Evolutionary conservation across 2,113 vertebrate genomes (phyloP).

Genomic region (Solenodon paradoxus): DNA sequence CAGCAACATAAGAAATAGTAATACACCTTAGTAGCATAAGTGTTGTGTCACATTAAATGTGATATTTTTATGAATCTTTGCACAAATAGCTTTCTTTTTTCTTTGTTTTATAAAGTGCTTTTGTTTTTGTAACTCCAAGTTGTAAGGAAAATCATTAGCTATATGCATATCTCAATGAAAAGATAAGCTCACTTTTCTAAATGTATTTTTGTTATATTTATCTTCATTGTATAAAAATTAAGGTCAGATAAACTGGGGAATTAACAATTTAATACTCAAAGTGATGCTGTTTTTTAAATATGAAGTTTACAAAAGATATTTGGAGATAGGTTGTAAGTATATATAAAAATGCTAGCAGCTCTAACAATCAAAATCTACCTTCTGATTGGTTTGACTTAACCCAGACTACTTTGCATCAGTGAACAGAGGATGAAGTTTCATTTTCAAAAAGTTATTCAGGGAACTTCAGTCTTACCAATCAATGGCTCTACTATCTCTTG

Average conservation of each 20-base stretch:
- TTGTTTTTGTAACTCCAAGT: slow-evolving; percentile 8
- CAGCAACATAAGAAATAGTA: slow-evolving; percentile 65
- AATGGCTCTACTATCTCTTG: background rate
- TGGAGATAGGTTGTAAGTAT: background rate
- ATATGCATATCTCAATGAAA: slow-evolving; percentile 60
- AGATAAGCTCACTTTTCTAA: background rate
- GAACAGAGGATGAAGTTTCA: background rate
- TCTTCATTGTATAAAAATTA: slow-evolving; percentile 54
- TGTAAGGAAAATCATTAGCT: slow-evolving; percentile 41
- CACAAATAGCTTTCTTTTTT: slow-evolving; percentile 41
- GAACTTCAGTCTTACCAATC: background rate
- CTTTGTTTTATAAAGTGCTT: slow-evolving; percentile 35
- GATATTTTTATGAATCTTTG: background rate
- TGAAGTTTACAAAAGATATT: background rate
- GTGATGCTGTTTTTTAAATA: slow-evolving; percentile 31
- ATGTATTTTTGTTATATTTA: slow-evolving; percentile 48
- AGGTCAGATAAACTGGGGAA: slow-evolving; percentile 5
- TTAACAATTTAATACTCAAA: slow-evolving; percentile 31
- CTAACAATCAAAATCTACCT: background rate
- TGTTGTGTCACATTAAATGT: slow-evolving; percentile 56
- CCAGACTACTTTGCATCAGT: background rate
- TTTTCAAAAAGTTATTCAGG: background rate
- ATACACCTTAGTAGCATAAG: slow-evolving; percentile 51
- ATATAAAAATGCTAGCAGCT: background rate
- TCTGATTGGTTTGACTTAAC: background rate